Evolutionary conservation across 2,888 invertebrate species (phyloP), one percentile per base, ranked within the genome.

Genomic region (Agonopterix arenella): DNA sequence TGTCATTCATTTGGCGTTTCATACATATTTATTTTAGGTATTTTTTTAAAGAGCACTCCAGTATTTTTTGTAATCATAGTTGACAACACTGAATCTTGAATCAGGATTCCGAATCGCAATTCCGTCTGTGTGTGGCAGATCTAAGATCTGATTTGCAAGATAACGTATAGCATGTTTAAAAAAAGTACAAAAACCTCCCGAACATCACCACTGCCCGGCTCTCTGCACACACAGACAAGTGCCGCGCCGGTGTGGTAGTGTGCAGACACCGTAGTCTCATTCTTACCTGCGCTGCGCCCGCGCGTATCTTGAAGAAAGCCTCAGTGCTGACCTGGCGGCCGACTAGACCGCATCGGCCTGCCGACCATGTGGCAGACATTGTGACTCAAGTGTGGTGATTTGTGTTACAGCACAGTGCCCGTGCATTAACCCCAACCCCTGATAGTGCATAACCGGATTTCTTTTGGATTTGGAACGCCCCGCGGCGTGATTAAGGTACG

Each of bases 391-490:
- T 86, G 86, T 76, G 73, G 84, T 86, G 86, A 77, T 78, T 77
- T 72, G 70, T 77, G 84, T 81, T 81, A 75, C 71, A 81, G 80
- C 80, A 75, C 79, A 83, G 84, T 84, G 85, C 68, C 76, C 79
- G 84, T 85, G 83, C 84, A 64, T 81, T 85, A 82, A 86, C 85
- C 84, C 79, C 81, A 80, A 79, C 80, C 84, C 81, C 76, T 85
- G 79, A 84, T 84, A 84, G 86, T 86, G 86, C 71, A 73, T 78
- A 83, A 84, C 84, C 80, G 86, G 86, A 86, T 86, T 84, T 82
- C 60, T 67, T 63, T 66, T 66, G 66, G 61, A 71, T 71, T 70
- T 71, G 70, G 75, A 76, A 77, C 83, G 80, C 77, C 78, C 76
- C 75, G 76, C 72, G 79, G 80, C 78, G 76, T 76, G 67, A 63